Percentiles rank a stretch among this genome's conserved stretches.
Evolutionary conservation across 2,113 vertebrate species (phyloP).

Genomic region (Calidris pygmaea): DNA sequence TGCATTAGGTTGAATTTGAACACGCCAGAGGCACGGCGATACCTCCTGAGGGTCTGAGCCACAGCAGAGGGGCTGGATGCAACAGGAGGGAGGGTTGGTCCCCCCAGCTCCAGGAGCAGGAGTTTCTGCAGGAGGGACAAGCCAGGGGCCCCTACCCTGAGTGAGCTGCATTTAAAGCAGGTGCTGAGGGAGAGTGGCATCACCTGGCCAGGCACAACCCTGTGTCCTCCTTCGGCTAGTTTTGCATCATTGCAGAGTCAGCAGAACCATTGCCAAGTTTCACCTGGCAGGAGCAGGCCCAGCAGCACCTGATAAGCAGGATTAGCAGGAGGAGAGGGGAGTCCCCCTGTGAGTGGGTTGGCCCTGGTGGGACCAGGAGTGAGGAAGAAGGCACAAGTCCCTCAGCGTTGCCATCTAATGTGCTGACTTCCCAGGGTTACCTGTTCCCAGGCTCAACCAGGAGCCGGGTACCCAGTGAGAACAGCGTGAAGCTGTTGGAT

Average conservation of each 20-base stretch:
- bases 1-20: neutral
- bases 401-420: neutral
- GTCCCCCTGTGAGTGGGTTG: neutral
- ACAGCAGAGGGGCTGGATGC: rapidly evolving
- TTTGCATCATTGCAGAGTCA: neutral
- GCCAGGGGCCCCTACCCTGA: rapidly evolving
- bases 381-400: neutral
- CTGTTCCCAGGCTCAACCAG: too few species aligned
- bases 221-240: rapidly evolving
- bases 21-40: neutral
- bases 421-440: rapidly evolving
- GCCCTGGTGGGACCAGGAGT: neutral
- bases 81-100: neutral
- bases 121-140: neutral
- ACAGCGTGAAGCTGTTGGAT: neutral
- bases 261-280: neutral
- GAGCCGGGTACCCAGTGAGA: neutral
- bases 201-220: neutral
- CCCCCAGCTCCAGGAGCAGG: neutral
- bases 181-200: neutral
- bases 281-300: rapidly evolving
- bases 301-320: neutral
- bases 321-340: neutral
- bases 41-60: neutral
- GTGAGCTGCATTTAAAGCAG: neutral